A percentile compares a stretch with the other conserved stretches of the same genome.
Evolutionary conservation across 1,140 invertebrate genomes (phyloP).

Genomic region (Cryptotermes secundus): DNA sequence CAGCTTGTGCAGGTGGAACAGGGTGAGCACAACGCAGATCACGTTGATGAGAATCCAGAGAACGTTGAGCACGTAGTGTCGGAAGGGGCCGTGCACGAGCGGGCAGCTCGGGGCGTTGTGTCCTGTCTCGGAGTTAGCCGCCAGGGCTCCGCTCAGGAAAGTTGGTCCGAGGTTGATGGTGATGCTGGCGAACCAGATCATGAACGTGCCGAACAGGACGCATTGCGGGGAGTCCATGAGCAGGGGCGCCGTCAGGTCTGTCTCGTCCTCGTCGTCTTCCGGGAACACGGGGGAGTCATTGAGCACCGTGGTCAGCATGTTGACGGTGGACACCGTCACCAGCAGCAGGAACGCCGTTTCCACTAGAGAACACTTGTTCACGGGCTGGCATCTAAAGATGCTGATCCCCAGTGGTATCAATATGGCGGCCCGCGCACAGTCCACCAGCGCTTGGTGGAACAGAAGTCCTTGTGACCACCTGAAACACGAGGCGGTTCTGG

Average conservation of each 20-base stretch:
- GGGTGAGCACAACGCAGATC: conserved; percentile 80
- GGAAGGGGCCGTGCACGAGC: conserved; percentile 60
- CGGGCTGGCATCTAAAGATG: conserved; percentile 78
- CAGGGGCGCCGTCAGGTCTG: conserved; percentile 62
- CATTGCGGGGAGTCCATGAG: conserved; percentile 83
- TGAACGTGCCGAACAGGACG: conserved; percentile 86
- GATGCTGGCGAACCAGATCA: conserved; percentile 90
- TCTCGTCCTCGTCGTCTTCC: conserved; percentile 66
- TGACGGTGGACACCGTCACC: conserved; percentile 86
- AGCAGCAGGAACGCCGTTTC: conserved; percentile 87
- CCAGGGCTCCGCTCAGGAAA: conserved; percentile 80
- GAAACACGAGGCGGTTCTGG: conserved; percentile 46
- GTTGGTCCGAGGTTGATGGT: conserved; percentile 90
- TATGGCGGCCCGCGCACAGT: conserved; percentile 78
- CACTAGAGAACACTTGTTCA: conserved; percentile 84
- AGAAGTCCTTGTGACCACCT: conserved; percentile 87
- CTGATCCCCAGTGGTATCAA: conserved; percentile 78
- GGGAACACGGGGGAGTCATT: conserved; percentile 88
- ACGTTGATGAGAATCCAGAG: conserved; percentile 88
- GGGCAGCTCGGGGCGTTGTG: conserved; percentile 79
- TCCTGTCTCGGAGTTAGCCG: conserved; percentile 76
- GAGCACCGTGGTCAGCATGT: conserved; percentile 85
- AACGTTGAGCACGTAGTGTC: conserved; percentile 86
- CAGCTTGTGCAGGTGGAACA: conserved; percentile 81
- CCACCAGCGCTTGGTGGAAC: conserved; percentile 83